Percentiles rank a stretch among this genome's conserved stretches.
phyloP scores from a whole-genome alignment of 92 coral and sea anemone species.

The Epizoanthus stellaris region DNA sequence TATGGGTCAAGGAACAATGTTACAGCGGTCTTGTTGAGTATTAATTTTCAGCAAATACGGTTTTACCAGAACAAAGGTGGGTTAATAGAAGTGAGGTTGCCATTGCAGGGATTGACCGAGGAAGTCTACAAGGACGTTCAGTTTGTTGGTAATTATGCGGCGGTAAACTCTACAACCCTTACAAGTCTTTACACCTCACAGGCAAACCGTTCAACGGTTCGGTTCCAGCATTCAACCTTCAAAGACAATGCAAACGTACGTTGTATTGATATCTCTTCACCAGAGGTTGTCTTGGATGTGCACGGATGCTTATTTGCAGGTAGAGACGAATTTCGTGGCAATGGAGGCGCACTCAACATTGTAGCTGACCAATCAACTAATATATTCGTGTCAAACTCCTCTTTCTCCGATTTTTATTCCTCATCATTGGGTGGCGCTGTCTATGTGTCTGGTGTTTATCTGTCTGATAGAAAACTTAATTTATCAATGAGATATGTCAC shows the following conservation, averaged over 20 bases:
- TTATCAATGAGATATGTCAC: not conserved
- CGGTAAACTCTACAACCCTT: not conserved
- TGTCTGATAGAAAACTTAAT: not conserved
- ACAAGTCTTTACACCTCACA: slow-evolving; percentile 28
- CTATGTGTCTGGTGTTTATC: not conserved
- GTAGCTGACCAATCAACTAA: not conserved
- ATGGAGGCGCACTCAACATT: slow-evolving; percentile 19
- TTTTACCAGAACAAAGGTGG: slow-evolving; percentile 14
- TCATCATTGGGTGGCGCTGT: not conserved
- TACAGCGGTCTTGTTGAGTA: not conserved
- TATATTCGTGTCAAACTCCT: not conserved
- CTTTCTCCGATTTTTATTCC: slow-evolving; percentile 5
- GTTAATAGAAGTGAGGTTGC: slow-evolving; percentile 8
- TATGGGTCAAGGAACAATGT: not conserved
- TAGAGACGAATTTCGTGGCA: not conserved
- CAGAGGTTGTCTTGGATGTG: not conserved
- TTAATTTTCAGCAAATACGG: not conserved
- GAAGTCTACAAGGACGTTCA: not conserved
- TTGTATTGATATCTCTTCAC: slow-evolving; percentile 9
- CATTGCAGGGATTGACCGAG: not conserved
- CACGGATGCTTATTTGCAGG: slow-evolving; percentile 5
- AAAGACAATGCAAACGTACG: not conserved
- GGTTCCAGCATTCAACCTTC: not conserved
- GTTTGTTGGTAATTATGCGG: slow-evolving; percentile 3
- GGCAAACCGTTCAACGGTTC: not conserved